Conservation (phyloP, 2,797 vertebrate genomes). For the Macrochelys suwanniensis region DNA sequence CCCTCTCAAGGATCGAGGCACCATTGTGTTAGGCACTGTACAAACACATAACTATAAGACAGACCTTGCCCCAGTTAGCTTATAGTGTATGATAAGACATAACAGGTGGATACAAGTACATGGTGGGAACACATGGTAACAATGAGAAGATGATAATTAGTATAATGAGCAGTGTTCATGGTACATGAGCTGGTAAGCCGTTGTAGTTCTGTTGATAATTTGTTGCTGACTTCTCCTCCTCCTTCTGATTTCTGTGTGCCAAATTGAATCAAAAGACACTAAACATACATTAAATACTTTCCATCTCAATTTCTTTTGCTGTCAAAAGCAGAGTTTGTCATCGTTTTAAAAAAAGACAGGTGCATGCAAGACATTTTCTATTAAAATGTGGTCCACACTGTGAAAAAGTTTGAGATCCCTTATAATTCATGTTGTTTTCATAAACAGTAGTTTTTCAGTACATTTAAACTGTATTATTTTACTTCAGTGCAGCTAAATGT, state of each 20-base stretch:
- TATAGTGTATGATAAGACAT: neutral
- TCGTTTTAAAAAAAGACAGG: neutral
- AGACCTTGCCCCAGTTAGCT: neutral
- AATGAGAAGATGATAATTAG: neutral
- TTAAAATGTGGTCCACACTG: neutral
- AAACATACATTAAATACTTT: neutral
- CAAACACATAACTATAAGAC: neutral
- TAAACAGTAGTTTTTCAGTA: neutral
- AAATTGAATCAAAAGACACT: neutral
- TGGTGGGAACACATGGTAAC: neutral
- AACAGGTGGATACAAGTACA: neutral
- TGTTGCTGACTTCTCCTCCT: neutral
- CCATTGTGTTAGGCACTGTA: neutral
- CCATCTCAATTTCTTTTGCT: neutral
- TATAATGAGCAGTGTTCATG: neutral
- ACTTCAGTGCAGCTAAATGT: neutral
- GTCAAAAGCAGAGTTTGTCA: neutral
- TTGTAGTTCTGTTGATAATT: neutral
- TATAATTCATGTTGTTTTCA: neutral
- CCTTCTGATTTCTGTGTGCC: neutral
- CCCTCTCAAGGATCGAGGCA: neutral
- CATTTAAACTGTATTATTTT: accelerated
- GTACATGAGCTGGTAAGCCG: neutral
- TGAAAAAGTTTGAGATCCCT: neutral
- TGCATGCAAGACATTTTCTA: accelerated